A percentile compares a stretch with the other conserved stretches of the same genome.
Conservation (phyloP, 2,113 vertebrate species). For the Catagonus wagneri region DNA sequence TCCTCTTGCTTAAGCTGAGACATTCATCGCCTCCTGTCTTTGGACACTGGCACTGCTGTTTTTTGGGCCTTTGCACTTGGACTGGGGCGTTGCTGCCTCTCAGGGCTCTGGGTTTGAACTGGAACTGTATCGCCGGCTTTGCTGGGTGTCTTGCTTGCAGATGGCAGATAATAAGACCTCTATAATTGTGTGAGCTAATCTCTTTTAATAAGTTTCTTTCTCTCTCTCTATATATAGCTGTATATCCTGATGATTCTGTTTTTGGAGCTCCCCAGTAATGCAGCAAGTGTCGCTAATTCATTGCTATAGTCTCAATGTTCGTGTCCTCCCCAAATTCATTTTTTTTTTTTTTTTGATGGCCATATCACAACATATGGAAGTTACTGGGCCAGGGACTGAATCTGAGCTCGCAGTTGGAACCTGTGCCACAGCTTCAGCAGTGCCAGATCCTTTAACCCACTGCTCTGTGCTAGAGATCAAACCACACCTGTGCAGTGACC, state of each 20-base stretch:
- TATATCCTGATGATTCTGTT: not conserved
- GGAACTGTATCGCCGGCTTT: not conserved
- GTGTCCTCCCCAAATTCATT: not conserved
- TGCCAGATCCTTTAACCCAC: no score
- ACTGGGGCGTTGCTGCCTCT: not conserved
- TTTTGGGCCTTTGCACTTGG: not conserved
- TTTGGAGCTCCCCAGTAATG: not conserved
- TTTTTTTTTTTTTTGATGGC: no score
- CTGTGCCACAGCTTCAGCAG: no score
- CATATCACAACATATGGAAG: no score
- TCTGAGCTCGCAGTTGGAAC: no score
- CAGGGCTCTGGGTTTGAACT: not conserved
- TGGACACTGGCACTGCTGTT: not conserved
- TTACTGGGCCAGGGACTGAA: no score
- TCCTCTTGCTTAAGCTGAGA: not conserved
- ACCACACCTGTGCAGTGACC: no score
- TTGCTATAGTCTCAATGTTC: not conserved
- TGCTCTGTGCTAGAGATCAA: no score
- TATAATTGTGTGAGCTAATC: not conserved
- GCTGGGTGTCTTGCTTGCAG: not conserved
- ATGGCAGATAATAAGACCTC: not conserved
- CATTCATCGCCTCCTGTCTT: not conserved
- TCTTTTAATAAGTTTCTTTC: not conserved
- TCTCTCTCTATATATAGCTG: not conserved
- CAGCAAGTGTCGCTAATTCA: not conserved